Percentiles rank a stretch among this genome's conserved stretches.
Conservation (phyloP, 2,888 invertebrate species). For the Megaustenia siamemsis region DNA sequence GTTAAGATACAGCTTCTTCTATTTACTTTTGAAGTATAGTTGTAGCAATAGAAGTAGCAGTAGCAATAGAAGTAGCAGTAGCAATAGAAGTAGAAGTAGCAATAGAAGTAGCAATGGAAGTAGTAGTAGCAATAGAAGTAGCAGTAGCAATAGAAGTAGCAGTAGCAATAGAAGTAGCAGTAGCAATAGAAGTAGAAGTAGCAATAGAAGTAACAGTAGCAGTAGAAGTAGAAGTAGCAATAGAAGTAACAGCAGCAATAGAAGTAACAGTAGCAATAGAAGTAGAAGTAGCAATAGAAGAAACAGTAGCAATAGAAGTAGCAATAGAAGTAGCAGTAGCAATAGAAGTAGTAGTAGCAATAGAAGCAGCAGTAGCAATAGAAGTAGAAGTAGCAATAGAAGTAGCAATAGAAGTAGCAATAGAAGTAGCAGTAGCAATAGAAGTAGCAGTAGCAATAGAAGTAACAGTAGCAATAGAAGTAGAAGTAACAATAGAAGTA, state of each 20-base stretch:
- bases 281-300: not conserved
- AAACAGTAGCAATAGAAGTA: conserved; percentile 8
- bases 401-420: no score
- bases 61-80: conserved; percentile 2
- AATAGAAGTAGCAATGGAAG: not conserved
- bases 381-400: not conserved
- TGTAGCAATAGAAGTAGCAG: not conserved
- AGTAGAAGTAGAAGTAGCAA: conserved; percentile 28
- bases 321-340: not conserved
- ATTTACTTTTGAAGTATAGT: no score
- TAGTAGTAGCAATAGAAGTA: conserved; percentile 24
- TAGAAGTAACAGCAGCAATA: conserved; percentile 16
- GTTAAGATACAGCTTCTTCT: no score
- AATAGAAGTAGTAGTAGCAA: not conserved
- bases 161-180: conserved; percentile 28
- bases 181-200: conserved; percentile 43
- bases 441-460: no score
- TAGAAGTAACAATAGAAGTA: no score
- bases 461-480: not conserved
- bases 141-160: conserved; percentile 33
- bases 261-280: not conserved
- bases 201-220: conserved; percentile 34
- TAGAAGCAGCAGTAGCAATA: not conserved
- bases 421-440: not conserved
- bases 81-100: not conserved